Conservation (phyloP, 2,113 vertebrate species). For the Centrocercus urophasianus region DNA sequence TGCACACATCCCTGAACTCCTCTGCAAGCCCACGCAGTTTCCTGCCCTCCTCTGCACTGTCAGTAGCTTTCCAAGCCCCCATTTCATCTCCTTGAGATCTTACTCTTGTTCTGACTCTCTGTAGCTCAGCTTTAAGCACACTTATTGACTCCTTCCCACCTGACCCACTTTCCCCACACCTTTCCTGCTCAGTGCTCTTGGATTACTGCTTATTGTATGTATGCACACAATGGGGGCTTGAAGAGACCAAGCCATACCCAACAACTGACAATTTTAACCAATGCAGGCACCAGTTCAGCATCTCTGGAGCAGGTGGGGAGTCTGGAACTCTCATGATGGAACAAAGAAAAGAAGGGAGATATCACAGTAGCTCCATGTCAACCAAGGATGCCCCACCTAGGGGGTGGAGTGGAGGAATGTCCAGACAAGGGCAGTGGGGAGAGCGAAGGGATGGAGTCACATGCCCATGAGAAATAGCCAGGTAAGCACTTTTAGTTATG, state of each 20-base stretch:
- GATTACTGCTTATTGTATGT: too few relatives aligned
- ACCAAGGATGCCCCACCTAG: background rate
- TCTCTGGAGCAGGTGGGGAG: fast-evolving
- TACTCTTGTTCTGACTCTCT: background rate
- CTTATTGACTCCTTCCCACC: background rate
- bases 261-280: background rate
- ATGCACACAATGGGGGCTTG: background rate
- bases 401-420: background rate
- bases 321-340: background rate
- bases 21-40: background rate
- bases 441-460: background rate
- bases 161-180: background rate
- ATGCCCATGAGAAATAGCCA: background rate
- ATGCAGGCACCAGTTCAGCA: background rate
- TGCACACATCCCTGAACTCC: fast-evolving
- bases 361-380: background rate
- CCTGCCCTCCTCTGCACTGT: background rate
- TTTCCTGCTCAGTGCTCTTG: fast-evolving
- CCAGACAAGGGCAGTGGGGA: background rate
- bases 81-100: fast-evolving
- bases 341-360: background rate
- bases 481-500: background rate
- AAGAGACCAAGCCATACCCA: background rate
- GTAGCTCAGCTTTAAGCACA: background rate
- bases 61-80: background rate